These are phyloP conservation scores for Latrodectus geometricus DNA, from an alignment of 1,140 invertebrate genomes.

Conservation along the genomic window DNA sequence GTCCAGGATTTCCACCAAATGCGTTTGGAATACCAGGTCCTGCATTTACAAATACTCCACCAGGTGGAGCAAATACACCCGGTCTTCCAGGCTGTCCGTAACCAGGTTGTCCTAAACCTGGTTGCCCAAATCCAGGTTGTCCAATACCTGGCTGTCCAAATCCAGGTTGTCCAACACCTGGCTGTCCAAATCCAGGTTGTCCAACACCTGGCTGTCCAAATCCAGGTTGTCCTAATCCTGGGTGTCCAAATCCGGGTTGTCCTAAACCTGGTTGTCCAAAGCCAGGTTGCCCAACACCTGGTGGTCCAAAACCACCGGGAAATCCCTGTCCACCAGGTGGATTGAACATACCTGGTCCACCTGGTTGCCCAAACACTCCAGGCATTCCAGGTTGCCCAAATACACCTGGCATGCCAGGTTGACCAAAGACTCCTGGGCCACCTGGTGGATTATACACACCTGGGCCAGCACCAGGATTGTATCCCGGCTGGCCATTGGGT, in stretches of 20 bases:
- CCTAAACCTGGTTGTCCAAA: not conserved
- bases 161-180: too few species aligned
- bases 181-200: too few species aligned
- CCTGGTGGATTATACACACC: not conserved
- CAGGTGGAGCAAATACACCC: not conserved
- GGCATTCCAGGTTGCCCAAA: conserved; percentile 9
- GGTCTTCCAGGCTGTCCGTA: not conserved
- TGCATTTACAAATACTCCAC: not conserved
- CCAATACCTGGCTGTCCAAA: conserved; percentile 5
- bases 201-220: too few species aligned
- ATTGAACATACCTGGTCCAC: not conserved
- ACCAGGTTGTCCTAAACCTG: not conserved
- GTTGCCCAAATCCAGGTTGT: not conserved
- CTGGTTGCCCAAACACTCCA: not conserved
- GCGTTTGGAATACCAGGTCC: not conserved
- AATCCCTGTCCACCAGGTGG: not conserved
- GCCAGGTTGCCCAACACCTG: not conserved
- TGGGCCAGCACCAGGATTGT: not conserved
- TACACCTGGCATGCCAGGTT: not conserved
- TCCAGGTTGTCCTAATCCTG: too few species aligned
- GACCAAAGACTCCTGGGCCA: not conserved
- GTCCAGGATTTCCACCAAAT: not conserved
- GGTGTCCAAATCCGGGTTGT: not conserved
- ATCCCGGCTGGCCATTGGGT: not conserved
- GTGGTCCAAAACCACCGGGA: not conserved